These are phyloP conservation scores for Macrostomum lignano DNA, from an alignment of 1,140 invertebrate genomes.

Conservation along the genomic window DNA sequence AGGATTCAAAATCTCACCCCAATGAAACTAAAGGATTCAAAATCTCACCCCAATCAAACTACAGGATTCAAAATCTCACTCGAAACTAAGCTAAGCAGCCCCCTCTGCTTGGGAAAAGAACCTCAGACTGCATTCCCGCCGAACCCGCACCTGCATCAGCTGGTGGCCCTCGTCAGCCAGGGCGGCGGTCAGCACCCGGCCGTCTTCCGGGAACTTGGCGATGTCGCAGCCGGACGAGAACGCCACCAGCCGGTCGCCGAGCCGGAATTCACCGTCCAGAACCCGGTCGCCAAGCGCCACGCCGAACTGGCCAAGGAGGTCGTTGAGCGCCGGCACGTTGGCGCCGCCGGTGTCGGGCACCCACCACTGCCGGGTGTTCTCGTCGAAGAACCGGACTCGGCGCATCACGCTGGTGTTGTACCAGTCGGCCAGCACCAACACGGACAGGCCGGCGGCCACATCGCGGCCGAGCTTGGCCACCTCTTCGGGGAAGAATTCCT, in stretches of 20 bases:
- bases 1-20: too few relatives aligned
- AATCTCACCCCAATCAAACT: too few relatives aligned
- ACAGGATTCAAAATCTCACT: too few relatives aligned
- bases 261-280: too few relatives aligned
- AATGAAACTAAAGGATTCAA: too few relatives aligned
- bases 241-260: too few relatives aligned
- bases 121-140: too few relatives aligned
- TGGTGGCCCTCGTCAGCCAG: conserved; percentile 53
- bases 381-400: conserved; percentile 84
- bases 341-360: conserved; percentile 74
- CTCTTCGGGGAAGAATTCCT: conserved; percentile 72
- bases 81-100: too few relatives aligned
- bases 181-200: conserved; percentile 36
- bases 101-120: too few relatives aligned
- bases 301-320: conserved; percentile 47
- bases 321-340: conserved; percentile 70
- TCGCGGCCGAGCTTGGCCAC: conserved; percentile 51
- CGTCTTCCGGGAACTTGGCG: conserved; percentile 41
- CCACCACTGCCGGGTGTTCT: conserved; percentile 60
- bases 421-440: conserved; percentile 81
- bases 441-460: conserved; percentile 46
- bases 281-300: conserved; percentile 56
- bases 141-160: too few relatives aligned
- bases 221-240: conserved; percentile 61
- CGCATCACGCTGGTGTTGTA: conserved; percentile 74